Evolutionary conservation across 1,140 invertebrate genomes (phyloP).

Genomic region (Brachionus manjavacas): DNA sequence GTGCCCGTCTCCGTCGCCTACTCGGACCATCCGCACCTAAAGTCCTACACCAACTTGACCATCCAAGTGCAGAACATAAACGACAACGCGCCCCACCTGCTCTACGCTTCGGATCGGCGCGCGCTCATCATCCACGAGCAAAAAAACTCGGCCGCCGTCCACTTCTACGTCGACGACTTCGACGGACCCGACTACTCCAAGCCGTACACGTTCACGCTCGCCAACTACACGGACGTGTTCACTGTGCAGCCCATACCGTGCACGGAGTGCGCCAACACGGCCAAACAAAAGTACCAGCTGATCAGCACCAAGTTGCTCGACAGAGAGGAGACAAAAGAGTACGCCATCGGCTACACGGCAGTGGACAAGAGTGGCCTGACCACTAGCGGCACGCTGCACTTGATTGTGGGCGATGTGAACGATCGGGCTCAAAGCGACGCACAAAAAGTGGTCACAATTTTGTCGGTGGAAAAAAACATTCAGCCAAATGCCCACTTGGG

Average conservation of each 20-base stretch:
- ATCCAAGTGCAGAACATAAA: background rate
- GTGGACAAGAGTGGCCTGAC: background rate
- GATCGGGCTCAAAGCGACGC: background rate
- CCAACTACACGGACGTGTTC: background rate
- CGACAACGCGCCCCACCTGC: conserved; percentile 6
- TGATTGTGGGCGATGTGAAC: conserved; percentile 25
- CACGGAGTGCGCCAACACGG: background rate
- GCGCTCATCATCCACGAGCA: conserved; percentile 26
- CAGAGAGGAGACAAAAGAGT: background rate
- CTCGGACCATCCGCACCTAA: background rate
- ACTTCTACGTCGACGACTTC: background rate
- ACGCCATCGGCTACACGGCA: background rate
- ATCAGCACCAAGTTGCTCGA: background rate
- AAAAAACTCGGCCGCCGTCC: background rate
- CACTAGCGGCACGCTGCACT: background rate
- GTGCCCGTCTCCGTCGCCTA: conserved; percentile 4
- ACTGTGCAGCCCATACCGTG: background rate
- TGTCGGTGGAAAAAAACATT: conserved; percentile 24
- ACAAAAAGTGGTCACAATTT: background rate
- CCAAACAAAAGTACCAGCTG: background rate
- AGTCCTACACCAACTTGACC: background rate
- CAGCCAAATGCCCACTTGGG: background rate
- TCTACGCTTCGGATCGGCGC: background rate
- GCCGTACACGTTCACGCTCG: background rate
- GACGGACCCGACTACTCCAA: background rate